Percentiles rank a stretch among this genome's conserved stretches.
phyloP scores from a whole-genome alignment of 2,797 vertebrate genomes.

The Cyclopterus lumpus region DNA sequence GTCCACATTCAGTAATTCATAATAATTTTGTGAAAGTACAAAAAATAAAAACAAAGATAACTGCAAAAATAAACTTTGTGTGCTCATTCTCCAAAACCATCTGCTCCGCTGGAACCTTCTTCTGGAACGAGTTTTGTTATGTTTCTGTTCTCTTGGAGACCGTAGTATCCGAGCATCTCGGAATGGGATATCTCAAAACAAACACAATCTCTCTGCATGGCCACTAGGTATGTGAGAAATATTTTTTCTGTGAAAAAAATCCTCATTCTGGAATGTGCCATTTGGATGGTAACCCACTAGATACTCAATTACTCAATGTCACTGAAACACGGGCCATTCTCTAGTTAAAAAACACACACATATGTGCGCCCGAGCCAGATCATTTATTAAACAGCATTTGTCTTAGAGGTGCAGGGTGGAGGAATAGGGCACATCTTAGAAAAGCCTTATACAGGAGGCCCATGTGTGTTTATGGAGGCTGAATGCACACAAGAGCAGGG shows the following conservation, averaged over 20 bases:
- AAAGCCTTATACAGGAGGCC: conserved; percentile 39
- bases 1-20: background rate
- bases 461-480: conserved; percentile 68
- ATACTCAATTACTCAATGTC: conserved; percentile 2
- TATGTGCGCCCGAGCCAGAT: conserved; percentile 7
- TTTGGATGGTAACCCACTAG: background rate
- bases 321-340: conserved; percentile 8
- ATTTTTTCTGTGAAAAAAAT: background rate
- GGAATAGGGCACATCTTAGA: conserved; percentile 44
- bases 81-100: background rate
- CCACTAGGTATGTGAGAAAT: background rate
- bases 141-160: background rate
- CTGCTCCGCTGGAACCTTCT: background rate
- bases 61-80: background rate
- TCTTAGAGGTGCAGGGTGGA: conserved; percentile 28
- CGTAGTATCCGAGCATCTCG: background rate
- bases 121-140: background rate
- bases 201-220: background rate
- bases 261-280: background rate
- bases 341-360: conserved; percentile 27
- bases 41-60: background rate
- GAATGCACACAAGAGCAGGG: conserved; percentile 65
- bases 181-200: background rate
- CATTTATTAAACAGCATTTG: conserved; percentile 54
- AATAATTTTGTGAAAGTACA: background rate